Conservation (phyloP, 2,797 vertebrate species). For the Morelia viridis region DNA sequence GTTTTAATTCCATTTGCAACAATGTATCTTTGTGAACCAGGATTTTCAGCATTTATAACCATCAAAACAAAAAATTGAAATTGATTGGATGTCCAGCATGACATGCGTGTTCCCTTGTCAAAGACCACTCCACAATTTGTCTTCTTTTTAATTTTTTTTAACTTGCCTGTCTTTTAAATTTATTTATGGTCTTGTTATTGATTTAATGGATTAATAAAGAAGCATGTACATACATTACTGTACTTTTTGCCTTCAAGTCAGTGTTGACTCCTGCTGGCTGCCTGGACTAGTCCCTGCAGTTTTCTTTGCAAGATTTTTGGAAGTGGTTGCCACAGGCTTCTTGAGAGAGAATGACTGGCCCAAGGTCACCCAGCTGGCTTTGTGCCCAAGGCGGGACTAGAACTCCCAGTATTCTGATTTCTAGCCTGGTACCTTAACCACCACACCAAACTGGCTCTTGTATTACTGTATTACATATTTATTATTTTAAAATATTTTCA, state of each 20-base stretch:
- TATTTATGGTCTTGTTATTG: neutral
- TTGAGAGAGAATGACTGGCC: neutral
- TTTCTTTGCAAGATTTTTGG: neutral
- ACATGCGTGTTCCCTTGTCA: neutral
- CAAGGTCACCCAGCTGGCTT: neutral
- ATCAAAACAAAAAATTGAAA: neutral
- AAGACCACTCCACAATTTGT: neutral
- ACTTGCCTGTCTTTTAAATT: neutral
- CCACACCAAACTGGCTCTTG: neutral
- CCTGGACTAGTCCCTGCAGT: neutral
- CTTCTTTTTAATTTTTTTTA: neutral
- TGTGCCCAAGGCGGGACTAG: neutral
- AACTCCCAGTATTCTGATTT: neutral
- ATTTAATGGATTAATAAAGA: neutral
- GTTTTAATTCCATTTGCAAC: neutral
- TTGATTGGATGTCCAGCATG: neutral
- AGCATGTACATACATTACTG: neutral
- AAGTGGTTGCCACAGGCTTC: neutral
- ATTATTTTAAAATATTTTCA: neutral
- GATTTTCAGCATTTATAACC: neutral
- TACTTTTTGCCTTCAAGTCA: neutral
- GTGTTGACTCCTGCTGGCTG: neutral
- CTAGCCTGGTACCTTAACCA: neutral
- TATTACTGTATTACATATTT: neutral
- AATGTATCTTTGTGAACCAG: neutral